Evolutionary conservation across 2,797 vertebrate species (phyloP), one percentile per base, ranked within the genome.

Genomic region (Orestias chungarensis): DNA sequence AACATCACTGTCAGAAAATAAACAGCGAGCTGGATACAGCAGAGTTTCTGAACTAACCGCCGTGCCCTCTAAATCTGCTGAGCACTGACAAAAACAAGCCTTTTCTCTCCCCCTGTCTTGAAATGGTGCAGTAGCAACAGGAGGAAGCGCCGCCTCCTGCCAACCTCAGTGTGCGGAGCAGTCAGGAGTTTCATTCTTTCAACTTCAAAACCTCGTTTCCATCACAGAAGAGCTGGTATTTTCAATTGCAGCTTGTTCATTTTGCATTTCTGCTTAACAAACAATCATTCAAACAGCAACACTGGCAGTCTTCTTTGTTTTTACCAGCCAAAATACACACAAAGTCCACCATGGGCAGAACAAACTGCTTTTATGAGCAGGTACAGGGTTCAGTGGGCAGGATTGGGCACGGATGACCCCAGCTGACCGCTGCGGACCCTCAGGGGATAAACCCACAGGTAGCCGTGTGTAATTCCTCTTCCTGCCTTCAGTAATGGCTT

Each of bases 11-110:
- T 66, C 68, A 68, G 73, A 77, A 52, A 65, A 76, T 64, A 83
- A 61, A 71, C 50, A 49, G 50, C 1, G n/a, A 25, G 50, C 49
- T 0, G 11, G 73, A 71, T 70, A 55, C 43, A 47, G 75, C 67
- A 71, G 78, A 64, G 47, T 74, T 71, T 86, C 68, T 82, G 79
- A 89, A 81, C 89, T 86, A 78, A 87, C 87, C 90, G 78, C 79
- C 79, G 47, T 75, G 91, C 85, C 93, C 91, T 93, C 89, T 75
- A 91, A 92, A 93, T 91, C 70, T 91, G 92, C 92, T 94, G 93
- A 92, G 90, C 85, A 69, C 64, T 84, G 65, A 80, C 75, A 90
- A 86, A 78, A 68, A 79, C 46, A 49, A 79, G 79, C 73, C 74
- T 35, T 55, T 54, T 68, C 42, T 27, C 57, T 33, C 38, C 15